Conservation (phyloP, 2,888 invertebrate genomes). For the Conomelus anceps region DNA sequence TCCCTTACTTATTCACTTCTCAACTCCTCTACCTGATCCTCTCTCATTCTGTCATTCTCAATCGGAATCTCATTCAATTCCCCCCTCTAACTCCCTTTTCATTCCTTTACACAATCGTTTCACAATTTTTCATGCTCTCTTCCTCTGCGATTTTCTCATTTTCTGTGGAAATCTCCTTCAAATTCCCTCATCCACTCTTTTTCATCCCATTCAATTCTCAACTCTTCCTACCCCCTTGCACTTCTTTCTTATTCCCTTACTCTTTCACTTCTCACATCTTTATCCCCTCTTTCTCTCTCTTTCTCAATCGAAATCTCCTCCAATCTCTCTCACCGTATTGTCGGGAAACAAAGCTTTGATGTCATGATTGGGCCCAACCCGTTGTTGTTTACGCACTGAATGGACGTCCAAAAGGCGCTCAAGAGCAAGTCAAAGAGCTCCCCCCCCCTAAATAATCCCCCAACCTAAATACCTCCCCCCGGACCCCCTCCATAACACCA, state of each 20-base stretch:
- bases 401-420: not conserved
- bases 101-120: not conserved
- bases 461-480: not conserved
- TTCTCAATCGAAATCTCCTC: no score
- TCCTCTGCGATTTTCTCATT: no score
- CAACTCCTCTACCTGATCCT: not conserved
- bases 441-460: not conserved
- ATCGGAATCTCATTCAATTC: no score
- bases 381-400: not conserved
- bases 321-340: not conserved
- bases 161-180: no score
- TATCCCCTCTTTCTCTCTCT: no score
- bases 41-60: no score
- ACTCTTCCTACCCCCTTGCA: no score
- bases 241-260: no score
- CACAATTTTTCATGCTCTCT: no score
- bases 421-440: not conserved
- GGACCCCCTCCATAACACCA: not conserved
- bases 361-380: not conserved
- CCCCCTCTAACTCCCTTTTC: not conserved
- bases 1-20: not conserved
- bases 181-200: no score
- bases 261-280: no score
- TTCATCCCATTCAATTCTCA: no score
- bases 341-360: not conserved